Conservation (phyloP, 2,113 vertebrate genomes). For the Meriones unguiculatus region DNA sequence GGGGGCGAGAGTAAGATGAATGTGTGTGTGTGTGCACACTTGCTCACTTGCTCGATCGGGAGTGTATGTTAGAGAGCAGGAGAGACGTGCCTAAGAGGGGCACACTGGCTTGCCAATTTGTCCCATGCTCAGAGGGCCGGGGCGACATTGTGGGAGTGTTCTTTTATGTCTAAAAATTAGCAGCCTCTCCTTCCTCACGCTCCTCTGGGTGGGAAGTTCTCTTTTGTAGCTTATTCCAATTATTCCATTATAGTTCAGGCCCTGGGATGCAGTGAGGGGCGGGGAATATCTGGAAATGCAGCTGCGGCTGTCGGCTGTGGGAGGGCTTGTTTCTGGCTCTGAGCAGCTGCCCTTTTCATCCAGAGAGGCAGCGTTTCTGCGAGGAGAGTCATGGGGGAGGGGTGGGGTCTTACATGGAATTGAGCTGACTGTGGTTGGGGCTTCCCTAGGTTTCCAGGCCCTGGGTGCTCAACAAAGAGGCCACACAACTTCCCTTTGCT, state of each 20-base stretch:
- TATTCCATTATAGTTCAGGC: slow-evolving; percentile 4
- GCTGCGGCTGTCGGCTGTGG: slow-evolving; percentile 15
- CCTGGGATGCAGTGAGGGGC: neutral
- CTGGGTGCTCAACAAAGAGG: neutral
- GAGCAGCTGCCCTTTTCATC: slow-evolving; percentile 59
- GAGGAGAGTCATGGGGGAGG: neutral
- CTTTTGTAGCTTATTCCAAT: slow-evolving; percentile 35
- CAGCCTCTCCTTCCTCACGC: slow-evolving; percentile 2
- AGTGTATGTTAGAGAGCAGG: neutral
- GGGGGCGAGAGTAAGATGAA: neutral
- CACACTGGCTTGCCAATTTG: neutral
- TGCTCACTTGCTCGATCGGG: too few species aligned
- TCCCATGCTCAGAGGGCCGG: neutral
- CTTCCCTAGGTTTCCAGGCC: neutral
- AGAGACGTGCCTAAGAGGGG: neutral
- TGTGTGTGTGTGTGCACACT: neutral
- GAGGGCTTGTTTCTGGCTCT: slow-evolving; percentile 33
- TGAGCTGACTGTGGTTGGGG: too few species aligned
- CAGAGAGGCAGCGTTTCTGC: slow-evolving; percentile 10
- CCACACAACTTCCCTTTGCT: neutral
- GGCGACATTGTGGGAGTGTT: neutral
- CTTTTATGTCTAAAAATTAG: slow-evolving; percentile 53
- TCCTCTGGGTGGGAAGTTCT: slow-evolving; percentile 51
- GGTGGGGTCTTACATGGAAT: neutral
- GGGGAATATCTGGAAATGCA: slow-evolving; percentile 15